phyloP scores from a whole-genome alignment of 1,140 invertebrate species.

The Drosophila sproati region DNA sequence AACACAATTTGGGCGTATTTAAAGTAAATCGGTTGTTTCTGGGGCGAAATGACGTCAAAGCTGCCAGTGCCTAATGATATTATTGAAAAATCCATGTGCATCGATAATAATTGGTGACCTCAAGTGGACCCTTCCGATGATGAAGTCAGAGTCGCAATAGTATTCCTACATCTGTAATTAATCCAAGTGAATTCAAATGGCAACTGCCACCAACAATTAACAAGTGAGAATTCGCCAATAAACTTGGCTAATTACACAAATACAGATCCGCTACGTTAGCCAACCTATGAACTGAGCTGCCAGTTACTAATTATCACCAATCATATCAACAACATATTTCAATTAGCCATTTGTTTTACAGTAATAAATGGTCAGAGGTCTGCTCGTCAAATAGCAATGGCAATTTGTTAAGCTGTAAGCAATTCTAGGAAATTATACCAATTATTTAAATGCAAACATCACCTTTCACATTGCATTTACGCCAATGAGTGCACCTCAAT shows the following conservation, averaged over 20 bases:
- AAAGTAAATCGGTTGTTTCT: constrained; percentile 16
- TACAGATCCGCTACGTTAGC: constrained; percentile 11
- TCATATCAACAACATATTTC: constrained; percentile 52
- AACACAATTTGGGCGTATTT: constrained; percentile 31
- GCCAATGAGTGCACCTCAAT: neutral
- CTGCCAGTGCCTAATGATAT: constrained; percentile 13
- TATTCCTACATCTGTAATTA: constrained; percentile 40
- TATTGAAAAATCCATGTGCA: constrained; percentile 8
- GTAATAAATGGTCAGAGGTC: constrained; percentile 21
- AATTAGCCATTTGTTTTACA: constrained; percentile 26
- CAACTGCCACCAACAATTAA: constrained; percentile 35
- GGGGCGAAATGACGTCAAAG: constrained; percentile 38
- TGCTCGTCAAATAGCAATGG: constrained; percentile 29
- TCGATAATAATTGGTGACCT: constrained; percentile 45
- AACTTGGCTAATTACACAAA: constrained; percentile 46
- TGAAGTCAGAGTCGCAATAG: constrained; percentile 16
- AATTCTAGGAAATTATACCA: constrained; percentile 46
- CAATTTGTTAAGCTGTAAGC: constrained; percentile 31
- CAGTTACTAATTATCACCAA: constrained; percentile 47
- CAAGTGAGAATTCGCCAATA: constrained; percentile 50
- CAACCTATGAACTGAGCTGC: constrained; percentile 13
- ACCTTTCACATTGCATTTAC: constrained; percentile 20
- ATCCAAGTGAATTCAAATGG: constrained; percentile 37
- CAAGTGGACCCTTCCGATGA: constrained; percentile 16
- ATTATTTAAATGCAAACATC: constrained; percentile 31